phyloP scores from a whole-genome alignment of 2,888 invertebrate genomes.

The Microctonus hyperodae region DNA sequence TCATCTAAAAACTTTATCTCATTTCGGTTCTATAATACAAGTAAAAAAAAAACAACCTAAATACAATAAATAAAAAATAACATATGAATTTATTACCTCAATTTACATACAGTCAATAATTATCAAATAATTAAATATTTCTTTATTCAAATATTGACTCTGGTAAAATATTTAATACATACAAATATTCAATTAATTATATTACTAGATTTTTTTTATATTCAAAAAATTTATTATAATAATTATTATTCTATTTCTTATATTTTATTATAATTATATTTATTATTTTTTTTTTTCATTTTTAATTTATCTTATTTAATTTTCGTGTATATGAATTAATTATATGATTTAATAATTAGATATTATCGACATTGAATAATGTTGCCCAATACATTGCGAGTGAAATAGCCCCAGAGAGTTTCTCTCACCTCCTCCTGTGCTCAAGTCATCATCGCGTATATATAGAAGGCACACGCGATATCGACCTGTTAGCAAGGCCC shows the following conservation, averaged over 20 bases:
- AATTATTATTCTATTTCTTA: no score
- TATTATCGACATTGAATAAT: conserved; percentile 25
- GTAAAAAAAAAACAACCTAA: neutral
- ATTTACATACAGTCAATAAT: neutral
- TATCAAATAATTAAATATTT: neutral
- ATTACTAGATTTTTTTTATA: neutral
- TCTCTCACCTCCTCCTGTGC: conserved; percentile 17
- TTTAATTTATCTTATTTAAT: neutral
- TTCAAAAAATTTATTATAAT: no score
- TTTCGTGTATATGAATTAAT: conserved; percentile 3
- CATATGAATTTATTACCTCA: neutral
- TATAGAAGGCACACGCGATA: conserved; percentile 32
- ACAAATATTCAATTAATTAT: neutral
- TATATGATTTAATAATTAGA: neutral
- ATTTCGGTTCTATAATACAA: neutral
- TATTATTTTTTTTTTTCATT: neutral
- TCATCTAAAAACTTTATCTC: neutral
- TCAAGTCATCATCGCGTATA: conserved; percentile 30
- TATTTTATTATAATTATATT: neutral
- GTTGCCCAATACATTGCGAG: conserved; percentile 28
- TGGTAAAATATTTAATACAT: neutral
- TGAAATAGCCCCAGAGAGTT: conserved; percentile 24
- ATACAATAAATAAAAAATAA: neutral
- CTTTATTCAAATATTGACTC: neutral
- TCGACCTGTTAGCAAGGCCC: conserved; percentile 32